Base-by-base conservation (phyloP, 2,113 vertebrate species). In the Siniperca chuatsi region DNA sequence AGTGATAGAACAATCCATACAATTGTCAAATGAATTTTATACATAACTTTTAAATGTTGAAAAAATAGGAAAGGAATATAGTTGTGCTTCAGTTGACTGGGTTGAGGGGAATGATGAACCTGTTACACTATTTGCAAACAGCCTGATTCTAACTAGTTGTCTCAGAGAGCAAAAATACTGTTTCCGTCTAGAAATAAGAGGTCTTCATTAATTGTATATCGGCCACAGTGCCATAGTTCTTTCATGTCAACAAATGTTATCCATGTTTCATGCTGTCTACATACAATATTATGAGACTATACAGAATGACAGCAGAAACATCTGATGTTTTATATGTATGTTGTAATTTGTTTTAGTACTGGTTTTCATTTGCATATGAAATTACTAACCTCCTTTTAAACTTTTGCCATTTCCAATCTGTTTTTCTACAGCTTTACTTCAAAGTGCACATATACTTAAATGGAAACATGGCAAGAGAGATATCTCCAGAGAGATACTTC, bases 131-230 rank as follows among this genome's bases (percentile, higher is more conserved):
- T 86, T 81, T 70, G 78, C 58, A 73, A 37, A 61, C 82, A 15
- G 58, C 48, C 75, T 72, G 29, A 55, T 71, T 81, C 65, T 46
- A 87, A 76, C 48, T 52, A 66, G 11, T 57, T 44, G 62, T 20
- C 44, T 35, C 42, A 78, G 50, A 78, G n/a, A 79, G 10, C 55
- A 78, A 78, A 90, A 75, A 73, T 64, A 80, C 3, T 52, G 21
- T 52, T n/a, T 77, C 25, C 1, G 1, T 25, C 10, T n/a, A 67
- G 10, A 55, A n/a, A 81, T 75, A 79, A 37, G 11, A 69, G 11
- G 29, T 74, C 55, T 62, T 68, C 60, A 69, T 74, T 72, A 72
- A 48, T 57, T 52, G 40, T 33, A 58, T 23, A 11, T 48, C 72
- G 13, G 46, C 37, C 29, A 68, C 12, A 42, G 20, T 71, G 23